Evolutionary conservation across 1,140 invertebrate genomes (phyloP).

Genomic region (Conus betulinus): DNA sequence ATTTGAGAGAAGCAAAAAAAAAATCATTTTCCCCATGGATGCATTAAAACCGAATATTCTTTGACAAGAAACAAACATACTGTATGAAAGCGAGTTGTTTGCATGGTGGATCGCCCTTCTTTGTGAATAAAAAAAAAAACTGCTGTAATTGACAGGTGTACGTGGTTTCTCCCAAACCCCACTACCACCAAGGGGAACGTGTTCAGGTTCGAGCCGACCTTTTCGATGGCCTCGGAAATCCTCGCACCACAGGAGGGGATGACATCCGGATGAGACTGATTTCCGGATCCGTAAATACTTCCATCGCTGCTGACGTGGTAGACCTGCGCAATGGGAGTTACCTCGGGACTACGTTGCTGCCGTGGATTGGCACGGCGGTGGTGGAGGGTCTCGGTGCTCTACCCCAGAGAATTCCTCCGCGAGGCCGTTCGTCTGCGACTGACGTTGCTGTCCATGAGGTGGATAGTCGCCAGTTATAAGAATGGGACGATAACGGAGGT

Average conservation of each 20-base stretch:
- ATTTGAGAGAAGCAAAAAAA: too few species aligned
- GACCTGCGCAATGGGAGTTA: slow-evolving; percentile 28
- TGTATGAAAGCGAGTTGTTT: too few species aligned
- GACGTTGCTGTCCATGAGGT: neutral
- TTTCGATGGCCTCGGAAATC: neutral
- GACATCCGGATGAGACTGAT: neutral
- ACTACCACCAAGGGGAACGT: neutral
- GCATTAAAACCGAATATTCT: too few species aligned
- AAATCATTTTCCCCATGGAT: too few species aligned
- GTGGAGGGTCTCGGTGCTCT: neutral
- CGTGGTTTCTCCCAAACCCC: neutral
- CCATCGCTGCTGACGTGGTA: neutral
- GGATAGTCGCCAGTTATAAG: neutral
- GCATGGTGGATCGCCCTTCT: too few species aligned
- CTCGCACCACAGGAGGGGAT: neutral
- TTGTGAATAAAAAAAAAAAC: too few species aligned
- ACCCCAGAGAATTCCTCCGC: slow-evolving; percentile 17
- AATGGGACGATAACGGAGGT: too few species aligned
- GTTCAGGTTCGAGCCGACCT: slow-evolving; percentile 21
- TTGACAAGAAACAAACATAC: too few species aligned
- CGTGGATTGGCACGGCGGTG: neutral
- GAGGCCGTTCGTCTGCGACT: neutral
- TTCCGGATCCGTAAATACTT: neutral
- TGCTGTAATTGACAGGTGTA: neutral
- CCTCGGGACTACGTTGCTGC: neutral